Conservation (phyloP, 2,888 invertebrate genomes). For the Neoscelio sp. region DNA sequence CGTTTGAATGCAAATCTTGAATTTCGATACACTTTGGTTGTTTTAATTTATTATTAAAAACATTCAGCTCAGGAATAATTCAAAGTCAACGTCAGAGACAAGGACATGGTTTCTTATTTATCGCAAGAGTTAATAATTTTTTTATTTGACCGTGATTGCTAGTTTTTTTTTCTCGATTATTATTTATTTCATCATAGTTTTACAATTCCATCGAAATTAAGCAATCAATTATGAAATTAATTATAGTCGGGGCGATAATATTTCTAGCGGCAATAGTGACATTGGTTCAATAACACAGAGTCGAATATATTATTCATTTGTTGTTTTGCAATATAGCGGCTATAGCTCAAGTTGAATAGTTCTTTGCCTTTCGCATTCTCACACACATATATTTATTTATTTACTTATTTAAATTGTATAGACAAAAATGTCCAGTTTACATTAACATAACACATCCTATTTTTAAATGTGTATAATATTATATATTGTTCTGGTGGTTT, state of each 20-base stretch:
- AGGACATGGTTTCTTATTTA: conserved; percentile 2
- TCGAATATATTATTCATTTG: conserved; percentile 26
- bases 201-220: neutral
- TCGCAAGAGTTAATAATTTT: neutral
- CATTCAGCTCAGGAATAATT: neutral
- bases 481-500: too few relatives aligned
- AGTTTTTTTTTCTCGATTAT: too few relatives aligned
- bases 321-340: conserved; percentile 13
- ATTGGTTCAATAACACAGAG: conserved; percentile 17
- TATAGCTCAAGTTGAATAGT: conserved; percentile 2
- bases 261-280: conserved; percentile 2
- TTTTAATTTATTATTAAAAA: conserved; percentile 8
- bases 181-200: too few relatives aligned
- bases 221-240: neutral
- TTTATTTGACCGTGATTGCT: too few relatives aligned
- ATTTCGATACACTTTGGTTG: too few relatives aligned
- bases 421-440: too few relatives aligned
- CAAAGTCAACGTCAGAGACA: neutral
- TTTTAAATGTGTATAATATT: too few relatives aligned
- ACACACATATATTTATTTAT: too few relatives aligned
- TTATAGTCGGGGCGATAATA: too few relatives aligned
- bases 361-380: neutral
- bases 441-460: too few relatives aligned
- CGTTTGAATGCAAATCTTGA: neutral
- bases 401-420: too few relatives aligned